Percentiles rank a stretch among this genome's conserved stretches.
These are phyloP conservation scores for Mallotus villosus DNA, from an alignment of 2,797 vertebrate genomes.

Conservation along the genomic window DNA sequence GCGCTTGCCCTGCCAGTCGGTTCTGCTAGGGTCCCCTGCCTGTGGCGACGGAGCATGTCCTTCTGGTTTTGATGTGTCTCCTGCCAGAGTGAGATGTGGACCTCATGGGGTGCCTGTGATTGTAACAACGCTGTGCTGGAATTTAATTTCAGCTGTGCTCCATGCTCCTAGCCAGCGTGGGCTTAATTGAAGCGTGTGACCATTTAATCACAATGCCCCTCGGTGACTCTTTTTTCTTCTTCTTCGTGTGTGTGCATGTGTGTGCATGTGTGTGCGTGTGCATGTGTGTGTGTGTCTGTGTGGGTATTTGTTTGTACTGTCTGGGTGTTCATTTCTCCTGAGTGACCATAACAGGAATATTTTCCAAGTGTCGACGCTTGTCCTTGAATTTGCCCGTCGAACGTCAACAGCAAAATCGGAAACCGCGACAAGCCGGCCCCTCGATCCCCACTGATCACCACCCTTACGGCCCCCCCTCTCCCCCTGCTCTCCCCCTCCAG, in stretches of 20 bases:
- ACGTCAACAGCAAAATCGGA: too few species aligned
- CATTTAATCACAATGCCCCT: slow-evolving; percentile 45
- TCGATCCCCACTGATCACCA: too few species aligned
- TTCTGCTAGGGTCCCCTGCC: slow-evolving; percentile 32
- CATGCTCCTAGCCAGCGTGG: slow-evolving; percentile 61
- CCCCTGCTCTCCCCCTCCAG: slow-evolving; percentile 41
- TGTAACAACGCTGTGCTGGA: slow-evolving; percentile 63
- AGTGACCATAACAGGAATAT: too few species aligned
- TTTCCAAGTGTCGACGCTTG: too few species aligned
- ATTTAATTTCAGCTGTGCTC: slow-evolving; percentile 63
- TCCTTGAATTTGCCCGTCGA: too few species aligned
- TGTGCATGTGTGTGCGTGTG: slow-evolving; percentile 32
- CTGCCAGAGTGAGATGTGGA: slow-evolving; percentile 58
- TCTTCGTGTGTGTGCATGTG: slow-evolving; percentile 28
- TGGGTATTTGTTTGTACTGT: slow-evolving; percentile 2
- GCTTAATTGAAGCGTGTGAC: slow-evolving; percentile 71
- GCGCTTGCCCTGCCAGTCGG: slow-evolving; percentile 44
- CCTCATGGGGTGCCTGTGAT: slow-evolving; percentile 65
- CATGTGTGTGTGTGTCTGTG: background rate
- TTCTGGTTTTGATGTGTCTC: slow-evolving; percentile 63
- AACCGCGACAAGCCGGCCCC: background rate
- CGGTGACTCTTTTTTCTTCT: slow-evolving; percentile 21
- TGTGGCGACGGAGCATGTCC: slow-evolving; percentile 48
- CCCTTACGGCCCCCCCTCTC: background rate
- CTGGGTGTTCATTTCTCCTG: slow-evolving; percentile 1